These are phyloP conservation scores for Desoria tigrina DNA, from an alignment of 2,888 invertebrate genomes.

Conservation along the genomic window DNA sequence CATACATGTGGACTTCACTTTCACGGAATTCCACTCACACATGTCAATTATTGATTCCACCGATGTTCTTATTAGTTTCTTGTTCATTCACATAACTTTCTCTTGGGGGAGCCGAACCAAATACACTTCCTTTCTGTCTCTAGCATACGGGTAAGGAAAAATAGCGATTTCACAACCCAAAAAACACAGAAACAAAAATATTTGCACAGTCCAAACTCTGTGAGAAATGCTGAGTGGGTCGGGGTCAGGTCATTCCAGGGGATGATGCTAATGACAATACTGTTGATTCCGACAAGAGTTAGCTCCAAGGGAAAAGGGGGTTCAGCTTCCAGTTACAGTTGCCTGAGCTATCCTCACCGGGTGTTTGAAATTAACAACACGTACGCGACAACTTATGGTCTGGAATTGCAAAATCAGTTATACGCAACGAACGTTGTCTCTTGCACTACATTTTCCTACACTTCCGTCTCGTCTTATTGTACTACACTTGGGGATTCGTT, in stretches of 20 bases:
- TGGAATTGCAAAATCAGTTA: slow-evolving; percentile 11
- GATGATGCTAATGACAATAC: slow-evolving; percentile 5
- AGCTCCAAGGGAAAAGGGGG: not conserved
- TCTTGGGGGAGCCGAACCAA: too few relatives aligned
- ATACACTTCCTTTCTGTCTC: too few relatives aligned
- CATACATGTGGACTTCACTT: not conserved
- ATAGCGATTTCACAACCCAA: slow-evolving; percentile 20
- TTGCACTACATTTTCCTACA: slow-evolving; percentile 10
- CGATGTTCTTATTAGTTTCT: not conserved
- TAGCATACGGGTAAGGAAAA: not conserved
- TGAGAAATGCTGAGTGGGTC: not conserved
- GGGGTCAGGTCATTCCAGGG: slow-evolving; percentile 6
- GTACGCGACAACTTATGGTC: slow-evolving; percentile 7
- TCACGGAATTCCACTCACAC: slow-evolving; percentile 9
- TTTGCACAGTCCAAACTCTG: slow-evolving; percentile 5
- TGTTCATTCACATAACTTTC: not conserved
- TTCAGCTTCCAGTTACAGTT: not conserved
- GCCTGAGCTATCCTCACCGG: not conserved
- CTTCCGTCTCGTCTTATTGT: not conserved
- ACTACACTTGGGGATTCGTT: not conserved
- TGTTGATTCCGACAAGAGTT: not conserved
- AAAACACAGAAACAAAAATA: slow-evolving; percentile 11
- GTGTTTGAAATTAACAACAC: slow-evolving; percentile 5
- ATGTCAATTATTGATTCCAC: slow-evolving; percentile 11
- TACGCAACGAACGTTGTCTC: slow-evolving; percentile 11